Evolutionary conservation across 2,113 vertebrate species (phyloP), one percentile per base, ranked within the genome.

Genomic region (Oreocharis arfaki): DNA sequence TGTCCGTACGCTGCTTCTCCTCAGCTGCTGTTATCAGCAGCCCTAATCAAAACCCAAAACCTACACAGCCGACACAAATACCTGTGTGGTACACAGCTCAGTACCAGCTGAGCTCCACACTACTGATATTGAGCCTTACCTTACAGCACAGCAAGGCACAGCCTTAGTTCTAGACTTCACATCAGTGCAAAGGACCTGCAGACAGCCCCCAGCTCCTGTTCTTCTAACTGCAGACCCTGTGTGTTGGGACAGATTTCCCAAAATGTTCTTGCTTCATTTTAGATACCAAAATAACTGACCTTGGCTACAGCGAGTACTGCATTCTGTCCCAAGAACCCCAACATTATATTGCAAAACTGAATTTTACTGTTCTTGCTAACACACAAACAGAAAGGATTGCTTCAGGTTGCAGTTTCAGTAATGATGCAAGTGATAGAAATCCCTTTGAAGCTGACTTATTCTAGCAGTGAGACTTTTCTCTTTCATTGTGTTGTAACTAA

Each of bases 311-410:
- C 0, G 0, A 82, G 35, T 27, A 52, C 13, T 68, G 9, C 35
- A 37, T 65, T 86, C 33, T 59, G 30, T 42, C 47, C 32, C 39
- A 70, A 61, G 28, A 74, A 49, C 18, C 9, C 3, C 11, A 57
- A 32, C 0, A 1, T 2, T 53, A 65, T 13, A 7, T 1, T 21
- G 10, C 1, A 2, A 84, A 91, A 37, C 17, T 82, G 33, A 73
- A 35, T 74, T 84, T 61, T 19, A 24, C 26, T 39, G 9, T 67
- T 15, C 37, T 33, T 46, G 33, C 70, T 78, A 90, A 55, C 11
- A 53, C 16, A 57, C 13, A 20, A 76, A 39, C 11, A 60, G 59
- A 86, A 77, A 35, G 4, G 19, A 39, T 16, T 82, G 57, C 14
- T 87, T 81, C 37, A 67, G 18, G 23, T 32, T 71, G 39, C 32